Conservation (phyloP, 2,113 vertebrate species). For the Oreochromis niloticus region DNA sequence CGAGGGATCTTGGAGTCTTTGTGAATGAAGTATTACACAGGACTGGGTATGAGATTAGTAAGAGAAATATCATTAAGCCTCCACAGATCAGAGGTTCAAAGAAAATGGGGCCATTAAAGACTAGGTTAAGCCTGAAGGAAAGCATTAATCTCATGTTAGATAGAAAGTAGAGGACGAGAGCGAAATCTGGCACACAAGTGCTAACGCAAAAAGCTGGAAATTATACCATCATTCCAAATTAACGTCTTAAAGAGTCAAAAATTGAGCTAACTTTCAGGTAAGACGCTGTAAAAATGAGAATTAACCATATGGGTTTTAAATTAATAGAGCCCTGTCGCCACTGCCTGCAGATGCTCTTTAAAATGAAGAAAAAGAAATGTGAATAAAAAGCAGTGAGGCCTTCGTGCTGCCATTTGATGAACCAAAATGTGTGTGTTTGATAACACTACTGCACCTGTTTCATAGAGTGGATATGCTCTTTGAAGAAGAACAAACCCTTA, state of each 20-base stretch:
- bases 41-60: conserved; percentile 42
- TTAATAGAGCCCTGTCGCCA: conserved; percentile 4
- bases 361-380: background rate
- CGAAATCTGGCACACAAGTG: conserved; percentile 23
- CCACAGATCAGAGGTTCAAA: conserved; percentile 58
- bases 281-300: background rate
- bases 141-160: conserved; percentile 52
- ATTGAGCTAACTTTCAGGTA: background rate
- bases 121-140: conserved; percentile 59
- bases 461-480: background rate
- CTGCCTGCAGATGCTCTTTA: background rate
- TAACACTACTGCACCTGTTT: background rate
- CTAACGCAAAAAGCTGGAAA: conserved; percentile 1
- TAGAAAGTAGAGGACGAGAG: background rate
- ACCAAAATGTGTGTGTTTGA: background rate
- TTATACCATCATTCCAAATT: conserved; percentile 18
- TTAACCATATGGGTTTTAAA: background rate
- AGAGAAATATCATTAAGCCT: conserved; percentile 60
- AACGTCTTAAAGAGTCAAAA: background rate
- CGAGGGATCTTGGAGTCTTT: conserved; percentile 30
- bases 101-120: conserved; percentile 61
- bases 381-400: background rate
- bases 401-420: background rate
- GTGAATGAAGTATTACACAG: conserved; percentile 41
- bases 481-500: background rate